Evolutionary conservation across 1,140 invertebrate genomes (phyloP).

Genomic region (Calliphora vicina): DNA sequence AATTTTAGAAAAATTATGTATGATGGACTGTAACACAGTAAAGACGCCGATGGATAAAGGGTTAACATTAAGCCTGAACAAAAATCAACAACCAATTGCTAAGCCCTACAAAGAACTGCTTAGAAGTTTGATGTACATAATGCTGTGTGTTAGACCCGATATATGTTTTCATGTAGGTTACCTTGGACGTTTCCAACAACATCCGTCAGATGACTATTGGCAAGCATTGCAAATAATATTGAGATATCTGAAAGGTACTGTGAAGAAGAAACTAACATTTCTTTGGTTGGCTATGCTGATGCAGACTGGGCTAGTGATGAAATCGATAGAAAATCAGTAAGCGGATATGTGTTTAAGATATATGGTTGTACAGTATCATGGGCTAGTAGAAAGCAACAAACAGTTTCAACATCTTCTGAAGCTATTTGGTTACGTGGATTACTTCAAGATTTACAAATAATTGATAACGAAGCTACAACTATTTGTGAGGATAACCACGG

Average conservation of each 20-base stretch:
- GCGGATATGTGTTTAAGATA: too few relatives aligned
- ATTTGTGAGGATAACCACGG: too few relatives aligned
- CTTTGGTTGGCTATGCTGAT: constrained; percentile 39
- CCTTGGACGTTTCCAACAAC: background rate
- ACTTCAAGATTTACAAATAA: too few relatives aligned
- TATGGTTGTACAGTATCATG: too few relatives aligned
- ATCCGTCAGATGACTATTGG: background rate
- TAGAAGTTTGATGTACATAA: background rate
- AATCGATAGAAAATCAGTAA: too few relatives aligned
- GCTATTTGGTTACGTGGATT: too few relatives aligned
- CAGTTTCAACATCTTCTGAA: too few relatives aligned
- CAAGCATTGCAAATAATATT: background rate
- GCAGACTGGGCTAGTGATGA: constrained; percentile 44
- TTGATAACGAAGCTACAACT: too few relatives aligned
- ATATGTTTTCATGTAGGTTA: constrained; percentile 49
- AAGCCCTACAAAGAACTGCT: background rate
- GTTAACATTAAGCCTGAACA: background rate
- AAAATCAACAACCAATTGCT: too few relatives aligned
- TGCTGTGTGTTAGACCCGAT: constrained; percentile 49
- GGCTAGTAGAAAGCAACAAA: too few relatives aligned
- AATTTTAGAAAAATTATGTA: background rate
- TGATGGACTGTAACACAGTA: background rate
- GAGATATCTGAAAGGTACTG: constrained; percentile 41
- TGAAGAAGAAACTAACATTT: constrained; percentile 17
- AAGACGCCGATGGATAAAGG: background rate